These are phyloP conservation scores for Drosophila ficusphila DNA, from an alignment of 1,140 invertebrate species.

Conservation along the genomic window DNA sequence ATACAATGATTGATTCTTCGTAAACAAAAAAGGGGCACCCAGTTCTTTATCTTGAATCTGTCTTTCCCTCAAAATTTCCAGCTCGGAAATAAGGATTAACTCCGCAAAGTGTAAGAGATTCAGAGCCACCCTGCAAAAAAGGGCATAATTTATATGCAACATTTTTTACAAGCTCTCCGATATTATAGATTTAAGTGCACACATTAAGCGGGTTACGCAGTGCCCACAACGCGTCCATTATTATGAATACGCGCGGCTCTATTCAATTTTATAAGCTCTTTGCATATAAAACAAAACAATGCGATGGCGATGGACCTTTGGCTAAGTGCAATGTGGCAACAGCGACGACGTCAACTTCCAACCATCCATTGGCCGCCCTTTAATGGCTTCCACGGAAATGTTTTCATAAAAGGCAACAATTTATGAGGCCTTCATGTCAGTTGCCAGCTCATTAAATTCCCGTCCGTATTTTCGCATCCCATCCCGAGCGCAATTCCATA, in stretches of 20 bases:
- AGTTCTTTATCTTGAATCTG: too few relatives aligned
- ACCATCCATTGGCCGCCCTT: conserved; percentile 35
- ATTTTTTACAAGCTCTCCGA: conserved; percentile 60
- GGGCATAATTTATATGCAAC: conserved; percentile 64
- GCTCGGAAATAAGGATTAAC: too few relatives aligned
- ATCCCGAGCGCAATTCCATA: conserved; percentile 4
- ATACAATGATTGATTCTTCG: too few relatives aligned
- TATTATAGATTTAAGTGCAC: conserved; percentile 80
- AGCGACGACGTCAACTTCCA: conserved; percentile 31
- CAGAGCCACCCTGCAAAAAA: conserved; percentile 48
- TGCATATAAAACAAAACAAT: conserved; percentile 63
- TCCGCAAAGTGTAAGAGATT: not conserved
- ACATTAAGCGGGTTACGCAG: conserved; percentile 53
- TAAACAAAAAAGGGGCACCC: too few relatives aligned
- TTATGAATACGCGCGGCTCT: conserved; percentile 59
- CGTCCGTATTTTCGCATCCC: conserved; percentile 19
- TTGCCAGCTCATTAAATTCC: conserved; percentile 50
- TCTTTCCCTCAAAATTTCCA: not conserved
- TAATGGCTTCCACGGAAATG: conserved; percentile 49
- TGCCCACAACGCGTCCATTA: conserved; percentile 34
- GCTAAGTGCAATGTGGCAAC: conserved; percentile 50
- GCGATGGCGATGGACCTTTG: conserved; percentile 14
- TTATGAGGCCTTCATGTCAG: conserved; percentile 63
- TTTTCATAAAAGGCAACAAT: conserved; percentile 71
- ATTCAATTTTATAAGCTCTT: conserved; percentile 73